Percentiles rank a stretch among this genome's conserved stretches.
Conservation (phyloP, 2,888 invertebrate species). For the Lepetodrilus schrolli region DNA sequence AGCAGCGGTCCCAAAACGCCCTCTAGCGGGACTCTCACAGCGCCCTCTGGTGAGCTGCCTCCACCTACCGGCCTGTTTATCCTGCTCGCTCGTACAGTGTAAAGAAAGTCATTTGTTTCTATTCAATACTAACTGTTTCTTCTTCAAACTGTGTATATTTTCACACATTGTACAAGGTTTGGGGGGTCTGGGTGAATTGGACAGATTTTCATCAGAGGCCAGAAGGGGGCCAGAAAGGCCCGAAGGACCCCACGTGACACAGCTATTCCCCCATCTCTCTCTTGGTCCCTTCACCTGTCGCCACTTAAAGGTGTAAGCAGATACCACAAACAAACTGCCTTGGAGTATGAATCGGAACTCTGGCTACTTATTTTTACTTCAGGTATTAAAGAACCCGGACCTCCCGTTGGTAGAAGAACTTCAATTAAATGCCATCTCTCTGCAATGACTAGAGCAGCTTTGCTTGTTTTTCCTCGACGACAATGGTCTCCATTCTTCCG, state of each 20-base stretch:
- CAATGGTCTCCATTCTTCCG: background rate
- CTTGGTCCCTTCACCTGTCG: background rate
- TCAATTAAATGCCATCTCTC: constrained; percentile 14
- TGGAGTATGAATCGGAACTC: background rate
- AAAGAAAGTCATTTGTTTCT: constrained; percentile 23
- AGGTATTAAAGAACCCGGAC: background rate
- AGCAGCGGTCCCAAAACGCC: constrained; percentile 4
- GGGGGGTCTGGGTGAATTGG: background rate
- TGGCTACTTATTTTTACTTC: background rate
- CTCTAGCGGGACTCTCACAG: constrained; percentile 17
- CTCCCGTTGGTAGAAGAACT: background rate
- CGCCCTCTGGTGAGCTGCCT: constrained; percentile 1
- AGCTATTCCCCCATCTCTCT: background rate
- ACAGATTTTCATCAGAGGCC: background rate
- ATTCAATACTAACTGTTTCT: constrained; percentile 21
- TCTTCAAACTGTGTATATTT: constrained; percentile 26
- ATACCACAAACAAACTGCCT: constrained; percentile 21
- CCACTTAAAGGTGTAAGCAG: background rate
- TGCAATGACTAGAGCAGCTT: background rate
- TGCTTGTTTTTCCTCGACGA: background rate
- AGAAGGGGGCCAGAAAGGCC: background rate
- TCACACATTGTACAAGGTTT: background rate
- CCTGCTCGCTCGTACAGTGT: background rate
- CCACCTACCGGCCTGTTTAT: constrained; percentile 4
- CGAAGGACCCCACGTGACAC: background rate